Base-by-base conservation (phyloP, 2,888 invertebrate genomes). In the Nomada goodeniana region DNA sequence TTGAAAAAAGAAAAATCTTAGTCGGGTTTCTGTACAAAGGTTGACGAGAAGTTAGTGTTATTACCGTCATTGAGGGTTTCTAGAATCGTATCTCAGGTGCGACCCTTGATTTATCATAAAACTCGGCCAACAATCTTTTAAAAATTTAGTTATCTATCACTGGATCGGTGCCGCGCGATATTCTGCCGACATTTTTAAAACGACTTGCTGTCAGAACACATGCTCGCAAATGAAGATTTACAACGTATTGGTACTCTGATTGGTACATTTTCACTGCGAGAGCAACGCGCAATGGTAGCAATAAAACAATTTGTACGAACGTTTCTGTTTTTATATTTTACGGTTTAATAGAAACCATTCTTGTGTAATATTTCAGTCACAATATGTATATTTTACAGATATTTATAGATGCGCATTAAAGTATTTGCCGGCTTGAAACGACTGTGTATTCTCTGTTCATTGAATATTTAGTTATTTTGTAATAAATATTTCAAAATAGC, bases 41-140 rank as follows among this genome's bases (percentile, higher is more conserved):
- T 81, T 91, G 88, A 92, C 90, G 85, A 91, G 91, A 91, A 91
- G 90, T 92, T 91, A 92, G 90, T 90, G 90, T 91, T 92, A 92
- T 92, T 91, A 89, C 90, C 87, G 83, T 83, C 91, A 90, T 91
- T 90, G 89, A 86, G 79, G 79, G 71, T 85, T 87, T 86, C 86
- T 83, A 80, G 89, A 87, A 88, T 85, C 87, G 87, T 88, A 86
- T 82, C 86, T 86, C 81, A 86, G 77, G 76, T 82, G 65, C 83
- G 86, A 76, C 81, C 85, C 86, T 89, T 91, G 91, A 91, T 91
- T 91, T 90, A 83, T 74, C 80, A 68, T 57, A 77, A 72, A 78
- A 81, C 68, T 69, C 78, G 76, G 75, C 80, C 73, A 78, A 74
- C 80, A 75, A 86, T 88, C 82, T 82, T 63, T 75, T 26, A 52